Conservation (phyloP, 2,113 vertebrate genomes). For the Trinectes maculatus region DNA sequence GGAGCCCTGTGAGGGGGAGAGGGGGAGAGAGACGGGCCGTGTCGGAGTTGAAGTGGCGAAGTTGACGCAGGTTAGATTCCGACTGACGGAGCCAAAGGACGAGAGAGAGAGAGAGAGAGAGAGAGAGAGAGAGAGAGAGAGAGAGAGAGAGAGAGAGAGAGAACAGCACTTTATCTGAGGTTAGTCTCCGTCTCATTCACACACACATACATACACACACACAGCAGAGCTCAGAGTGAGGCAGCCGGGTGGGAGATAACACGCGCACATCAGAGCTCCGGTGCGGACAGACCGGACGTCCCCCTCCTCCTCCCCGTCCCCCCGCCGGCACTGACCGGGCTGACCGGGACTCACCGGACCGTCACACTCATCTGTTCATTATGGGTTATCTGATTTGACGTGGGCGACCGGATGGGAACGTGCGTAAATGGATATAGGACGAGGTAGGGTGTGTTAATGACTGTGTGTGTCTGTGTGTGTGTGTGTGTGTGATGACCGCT, state of each 20-base stretch:
- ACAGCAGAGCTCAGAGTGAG: slow-evolving; percentile 33
- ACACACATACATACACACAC: slow-evolving; percentile 8
- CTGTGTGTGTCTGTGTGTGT: too few relatives aligned
- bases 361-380: slow-evolving; percentile 32
- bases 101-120: background rate
- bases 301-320: background rate
- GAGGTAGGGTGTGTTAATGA: slow-evolving; percentile 60
- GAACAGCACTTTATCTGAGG: slow-evolving; percentile 45
- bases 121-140: background rate
- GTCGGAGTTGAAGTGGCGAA: slow-evolving; percentile 55
- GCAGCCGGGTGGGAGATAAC: slow-evolving; percentile 58
- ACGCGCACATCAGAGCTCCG: slow-evolving; percentile 51
- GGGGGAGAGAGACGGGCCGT: slow-evolving; percentile 24
- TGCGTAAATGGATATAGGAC: slow-evolving; percentile 26
- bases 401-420: slow-evolving; percentile 40
- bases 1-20: slow-evolving; percentile 14
- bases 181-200: slow-evolving; percentile 35
- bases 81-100: slow-evolving; percentile 20
- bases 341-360: slow-evolving; percentile 43
- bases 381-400: slow-evolving; percentile 47
- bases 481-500: too few relatives aligned
- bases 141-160: background rate
- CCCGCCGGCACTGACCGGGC: background rate
- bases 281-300: slow-evolving; percentile 32
- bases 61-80: slow-evolving; percentile 58